Percentiles rank a stretch among this genome's conserved stretches.
phyloP scores from a whole-genome alignment of 2,888 invertebrate species.

The Linnaemya tessellans region DNA sequence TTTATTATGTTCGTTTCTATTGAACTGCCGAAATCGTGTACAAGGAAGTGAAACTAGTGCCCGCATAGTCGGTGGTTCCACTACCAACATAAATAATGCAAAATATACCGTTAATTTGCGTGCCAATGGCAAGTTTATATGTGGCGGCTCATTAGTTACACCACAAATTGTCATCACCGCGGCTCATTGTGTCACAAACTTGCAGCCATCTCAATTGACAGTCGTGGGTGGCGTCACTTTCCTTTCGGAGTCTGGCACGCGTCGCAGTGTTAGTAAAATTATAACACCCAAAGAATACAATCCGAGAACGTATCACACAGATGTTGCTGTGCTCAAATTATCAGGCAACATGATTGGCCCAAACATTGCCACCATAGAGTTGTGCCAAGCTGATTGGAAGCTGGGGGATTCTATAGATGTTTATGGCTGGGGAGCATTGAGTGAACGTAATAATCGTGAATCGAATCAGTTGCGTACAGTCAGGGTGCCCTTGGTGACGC shows the following conservation, averaged over 20 bases:
- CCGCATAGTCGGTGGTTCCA: conserved; percentile 76
- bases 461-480: conserved; percentile 77
- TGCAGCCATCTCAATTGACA: conserved; percentile 58
- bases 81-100: conserved; percentile 60
- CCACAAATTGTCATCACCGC: conserved; percentile 68
- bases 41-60: conserved; percentile 66
- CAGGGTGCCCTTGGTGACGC: conserved; percentile 75
- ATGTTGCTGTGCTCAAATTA: conserved; percentile 75
- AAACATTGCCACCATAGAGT: conserved; percentile 75
- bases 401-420: conserved; percentile 76
- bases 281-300: conserved; percentile 74
- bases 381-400: conserved; percentile 73
- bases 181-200: conserved; percentile 70
- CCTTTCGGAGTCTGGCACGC: conserved; percentile 56
- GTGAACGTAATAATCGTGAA: conserved; percentile 73
- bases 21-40: conserved; percentile 2
- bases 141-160: conserved; percentile 70
- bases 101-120: conserved; percentile 68
- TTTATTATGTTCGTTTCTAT: conserved; percentile 22
- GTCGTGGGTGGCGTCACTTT: conserved; percentile 75
- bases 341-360: conserved; percentile 72
- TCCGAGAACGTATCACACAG: conserved; percentile 74
- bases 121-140: conserved; percentile 68
- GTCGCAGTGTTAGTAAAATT: conserved; percentile 66
- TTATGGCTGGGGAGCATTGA: conserved; percentile 79